phyloP scores from a whole-genome alignment of 2,113 vertebrate genomes.

The Stigmatopora argus region DNA sequence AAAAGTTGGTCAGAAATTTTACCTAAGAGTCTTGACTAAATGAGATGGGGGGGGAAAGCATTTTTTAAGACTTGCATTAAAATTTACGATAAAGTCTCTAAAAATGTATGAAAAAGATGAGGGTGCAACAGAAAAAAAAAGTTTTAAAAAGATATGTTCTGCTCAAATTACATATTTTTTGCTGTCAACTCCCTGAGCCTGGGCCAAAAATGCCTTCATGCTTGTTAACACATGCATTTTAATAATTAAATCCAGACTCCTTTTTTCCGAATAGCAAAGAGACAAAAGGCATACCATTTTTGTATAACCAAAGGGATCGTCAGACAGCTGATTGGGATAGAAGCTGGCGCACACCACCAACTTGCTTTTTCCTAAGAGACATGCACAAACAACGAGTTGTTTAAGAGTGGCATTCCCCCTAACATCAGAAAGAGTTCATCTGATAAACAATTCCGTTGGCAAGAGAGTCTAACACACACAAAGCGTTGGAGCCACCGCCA shows the following conservation, averaged over 20 bases:
- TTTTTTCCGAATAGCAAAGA: background rate
- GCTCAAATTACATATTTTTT: too few species aligned
- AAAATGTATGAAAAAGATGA: too few species aligned
- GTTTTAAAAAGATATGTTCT: too few species aligned
- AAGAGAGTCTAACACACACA: slow-evolving; percentile 6
- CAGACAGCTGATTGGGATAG: slow-evolving; percentile 69
- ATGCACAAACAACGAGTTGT: background rate
- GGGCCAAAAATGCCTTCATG: background rate
- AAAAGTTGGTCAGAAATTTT: background rate
- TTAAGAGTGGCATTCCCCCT: background rate
- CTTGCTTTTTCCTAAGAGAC: slow-evolving; percentile 50
- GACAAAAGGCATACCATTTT: slow-evolving; percentile 71
- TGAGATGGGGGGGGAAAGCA: too few species aligned
- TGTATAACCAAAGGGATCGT: slow-evolving; percentile 68
- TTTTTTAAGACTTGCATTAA: too few species aligned
- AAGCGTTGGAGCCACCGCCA: background rate
- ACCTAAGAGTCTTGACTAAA: too few species aligned
- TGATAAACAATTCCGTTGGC: too few species aligned
- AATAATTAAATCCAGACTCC: background rate
- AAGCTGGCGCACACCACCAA: slow-evolving; percentile 76
- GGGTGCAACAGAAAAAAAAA: too few species aligned
- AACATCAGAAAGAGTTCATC: background rate
- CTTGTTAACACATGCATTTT: background rate
- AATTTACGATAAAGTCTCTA: too few species aligned
- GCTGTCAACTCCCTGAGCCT: too few species aligned